Evolutionary conservation across 1,140 invertebrate species (phyloP), one percentile per base, ranked within the genome.

Genomic region (Bombus picipes): DNA sequence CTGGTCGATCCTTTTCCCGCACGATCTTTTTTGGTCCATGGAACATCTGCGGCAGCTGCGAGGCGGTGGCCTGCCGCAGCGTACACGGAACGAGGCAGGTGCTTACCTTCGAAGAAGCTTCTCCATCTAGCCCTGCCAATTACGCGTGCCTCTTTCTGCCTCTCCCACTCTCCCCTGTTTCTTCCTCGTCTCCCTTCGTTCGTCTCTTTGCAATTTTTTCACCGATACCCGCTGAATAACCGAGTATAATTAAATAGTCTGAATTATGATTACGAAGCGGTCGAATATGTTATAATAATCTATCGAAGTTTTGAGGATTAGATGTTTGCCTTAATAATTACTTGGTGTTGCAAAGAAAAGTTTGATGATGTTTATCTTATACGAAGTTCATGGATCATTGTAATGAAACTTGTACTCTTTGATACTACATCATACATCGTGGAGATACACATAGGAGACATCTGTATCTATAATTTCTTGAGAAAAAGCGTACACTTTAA

Each of bases 31-130:
- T 91, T 89, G 94, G 93, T 94, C 94, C 93, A 93, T 78, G 90
- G 93, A 95, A 95, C 95, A 95, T 95, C 95, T 95, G 95, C 95
- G 93, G 94, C 94, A 95, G 95, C 95, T 95, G 95, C 92, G 89
- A 94, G 89, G 92, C 92, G 94, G 87, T 91, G 92, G 89, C 78
- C 81, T 72, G 87, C 85, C 92, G 89, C 90, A 88, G 90, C 87
- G 90, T 88, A 87, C 92, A 59, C 77, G 91, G 83, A 85, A 87
- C 91, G 75, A 93, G 91, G 93, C 94, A 94, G 93, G 94, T 94
- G 84, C 90, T 90, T 88, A 86, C 88, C 86, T 88, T 91, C 71
- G 76, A 84, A 83, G 82, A 84, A 90, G 87, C 62, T 84, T 88
- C 88, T 90, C 84, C 86, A 90, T 85, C 90, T 90, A 88, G 89